Conservation (phyloP, 2,797 vertebrate genomes). For the Miichthys miiuy region DNA sequence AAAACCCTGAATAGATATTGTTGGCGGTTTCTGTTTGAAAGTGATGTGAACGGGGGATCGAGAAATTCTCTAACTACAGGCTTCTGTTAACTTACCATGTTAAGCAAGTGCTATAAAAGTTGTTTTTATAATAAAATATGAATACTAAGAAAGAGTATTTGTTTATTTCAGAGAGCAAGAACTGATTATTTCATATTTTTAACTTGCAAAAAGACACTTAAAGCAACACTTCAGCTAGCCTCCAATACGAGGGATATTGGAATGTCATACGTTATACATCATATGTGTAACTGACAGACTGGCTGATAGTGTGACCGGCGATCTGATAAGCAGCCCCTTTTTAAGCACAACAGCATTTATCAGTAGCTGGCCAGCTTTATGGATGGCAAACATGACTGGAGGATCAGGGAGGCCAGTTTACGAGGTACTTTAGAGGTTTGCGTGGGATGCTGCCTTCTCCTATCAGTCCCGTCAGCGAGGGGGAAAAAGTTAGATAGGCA, state of each 20-base stretch:
- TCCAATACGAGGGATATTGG: neutral
- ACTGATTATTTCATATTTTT: neutral
- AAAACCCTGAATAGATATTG: conserved; percentile 49
- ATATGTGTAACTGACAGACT: conserved; percentile 51
- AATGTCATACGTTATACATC: conserved; percentile 28
- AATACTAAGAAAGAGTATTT: neutral
- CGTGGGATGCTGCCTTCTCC: conserved; percentile 51
- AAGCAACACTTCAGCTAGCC: neutral
- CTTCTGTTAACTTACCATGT: neutral
- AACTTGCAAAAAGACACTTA: conserved; percentile 7
- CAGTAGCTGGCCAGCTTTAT: conserved; percentile 73
- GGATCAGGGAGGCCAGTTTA: conserved; percentile 59
- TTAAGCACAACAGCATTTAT: conserved; percentile 71
- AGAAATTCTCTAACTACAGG: neutral
- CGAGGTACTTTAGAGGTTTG: conserved; percentile 48
- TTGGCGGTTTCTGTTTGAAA: conserved; percentile 30
- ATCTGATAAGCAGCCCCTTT: conserved; percentile 73
- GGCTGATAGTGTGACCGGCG: conserved; percentile 59
- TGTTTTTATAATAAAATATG: neutral
- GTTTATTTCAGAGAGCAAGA: neutral
- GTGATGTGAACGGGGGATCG: conserved; percentile 26
- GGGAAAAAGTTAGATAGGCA: conserved; percentile 54
- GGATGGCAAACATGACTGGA: conserved; percentile 65
- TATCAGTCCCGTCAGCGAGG: conserved; percentile 60
- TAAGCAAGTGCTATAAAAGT: neutral